phyloP scores from a whole-genome alignment of 2,797 vertebrate genomes.

The Microctenopoma stevenorrisi region DNA sequence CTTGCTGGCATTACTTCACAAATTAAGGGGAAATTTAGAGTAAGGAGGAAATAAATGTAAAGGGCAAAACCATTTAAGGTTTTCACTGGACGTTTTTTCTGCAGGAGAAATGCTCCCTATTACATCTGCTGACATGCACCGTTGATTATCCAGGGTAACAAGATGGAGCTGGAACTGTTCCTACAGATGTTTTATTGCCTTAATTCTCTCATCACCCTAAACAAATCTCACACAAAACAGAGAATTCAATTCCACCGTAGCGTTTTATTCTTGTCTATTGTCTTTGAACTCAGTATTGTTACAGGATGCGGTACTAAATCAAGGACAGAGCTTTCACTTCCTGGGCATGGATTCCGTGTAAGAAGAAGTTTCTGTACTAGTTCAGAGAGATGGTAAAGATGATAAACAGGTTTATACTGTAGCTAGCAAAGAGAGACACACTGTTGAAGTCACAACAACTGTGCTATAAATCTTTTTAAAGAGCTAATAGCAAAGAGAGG shows the following conservation, averaged over 20 bases:
- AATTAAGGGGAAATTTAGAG: not conserved
- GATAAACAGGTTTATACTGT: slow-evolving; percentile 25
- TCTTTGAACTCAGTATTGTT: not conserved
- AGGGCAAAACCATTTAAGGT: not conserved
- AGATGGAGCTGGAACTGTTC: not conserved
- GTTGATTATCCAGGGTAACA: not conserved
- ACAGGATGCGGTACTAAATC: not conserved
- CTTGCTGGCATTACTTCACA: not conserved
- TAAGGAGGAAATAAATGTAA: not conserved
- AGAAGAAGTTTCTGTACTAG: slow-evolving; percentile 13
- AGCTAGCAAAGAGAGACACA: slow-evolving; percentile 5
- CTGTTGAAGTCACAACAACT: slow-evolving; percentile 14
- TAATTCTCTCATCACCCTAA: not conserved
- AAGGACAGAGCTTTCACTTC: slow-evolving; percentile 6
- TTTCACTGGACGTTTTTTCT: slow-evolving; percentile 2
- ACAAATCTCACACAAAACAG: not conserved
- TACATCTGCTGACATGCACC: not conserved
- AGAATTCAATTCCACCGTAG: not conserved
- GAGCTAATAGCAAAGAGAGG: slow-evolving; percentile 27
- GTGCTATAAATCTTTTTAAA: slow-evolving; percentile 29
- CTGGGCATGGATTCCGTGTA: slow-evolving; percentile 23
- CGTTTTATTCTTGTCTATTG: not conserved
- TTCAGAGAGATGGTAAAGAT: slow-evolving; percentile 6
- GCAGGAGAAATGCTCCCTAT: not conserved
- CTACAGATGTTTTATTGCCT: not conserved